Evolutionary conservation across 2,113 vertebrate species (phyloP), one percentile per base, ranked within the genome.

Genomic region (Brachypodius melanocephalos): DNA sequence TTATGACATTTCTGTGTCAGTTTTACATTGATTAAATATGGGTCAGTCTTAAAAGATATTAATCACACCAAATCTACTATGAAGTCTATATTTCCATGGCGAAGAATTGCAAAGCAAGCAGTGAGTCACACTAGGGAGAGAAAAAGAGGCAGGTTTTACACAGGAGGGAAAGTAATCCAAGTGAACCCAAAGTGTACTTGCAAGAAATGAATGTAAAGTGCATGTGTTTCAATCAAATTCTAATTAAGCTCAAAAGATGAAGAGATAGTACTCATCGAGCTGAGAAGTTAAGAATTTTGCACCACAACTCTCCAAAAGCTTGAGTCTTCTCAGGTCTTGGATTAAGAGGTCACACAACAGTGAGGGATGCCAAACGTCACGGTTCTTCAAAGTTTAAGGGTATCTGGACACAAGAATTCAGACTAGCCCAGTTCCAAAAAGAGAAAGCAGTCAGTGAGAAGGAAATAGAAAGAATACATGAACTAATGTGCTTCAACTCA

Each of bases 141-240:
- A n/a, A 81, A 82, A 93, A 86, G 82, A 75, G 15, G 10, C 15
- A 89, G 22, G 5, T 48, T 77, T 86, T 77, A 67, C 18, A 29
- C 7, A 48, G n/a, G 15, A 72, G 8, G 11, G 31, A 82, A 95
- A 82, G 24, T 19, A 63, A 55, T 25, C 19, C 17, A 51, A 38
- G 25, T 26, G 54, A 26, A 67, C 17, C 4, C 17, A 38, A 63
- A 63, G 19, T 26, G 10, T 59, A 29, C 21, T 51, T 72, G 29
- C 34, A 76, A 72, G 49, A 65, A 51, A n/a, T 7, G 3, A 45
- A 13, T 17, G 21, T 9, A 48, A 61, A 69, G 16, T 0, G 0
- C 7, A 9, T 31, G 17, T 32, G 9, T 49, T 61, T 65, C n/a
- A 68, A 63, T 16, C 8, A 57, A 78, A 59, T 52, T 74, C 9